These are phyloP conservation scores for Diorhabda carinulata DNA, from an alignment of 1,140 invertebrate genomes.

Conservation along the genomic window DNA sequence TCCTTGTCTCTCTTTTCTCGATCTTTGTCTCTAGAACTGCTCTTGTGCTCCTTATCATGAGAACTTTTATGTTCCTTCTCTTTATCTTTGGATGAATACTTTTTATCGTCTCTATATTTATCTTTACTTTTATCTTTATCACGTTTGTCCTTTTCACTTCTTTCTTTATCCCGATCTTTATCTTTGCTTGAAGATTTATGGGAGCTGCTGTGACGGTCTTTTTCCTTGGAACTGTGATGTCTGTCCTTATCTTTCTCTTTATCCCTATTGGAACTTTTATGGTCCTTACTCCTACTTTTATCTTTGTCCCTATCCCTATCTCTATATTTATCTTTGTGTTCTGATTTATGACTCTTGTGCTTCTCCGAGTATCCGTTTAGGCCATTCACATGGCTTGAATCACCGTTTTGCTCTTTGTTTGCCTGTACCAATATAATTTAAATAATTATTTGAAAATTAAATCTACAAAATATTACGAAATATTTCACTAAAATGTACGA, in stretches of 20 bases:
- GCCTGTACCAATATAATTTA: slow-evolving; percentile 11
- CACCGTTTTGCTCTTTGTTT: slow-evolving; percentile 37
- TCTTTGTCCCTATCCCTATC: slow-evolving; percentile 52
- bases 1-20: slow-evolving; percentile 48
- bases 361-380: slow-evolving; percentile 64
- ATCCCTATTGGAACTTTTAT: slow-evolving; percentile 51
- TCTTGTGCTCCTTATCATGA: slow-evolving; percentile 52
- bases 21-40: slow-evolving; percentile 46
- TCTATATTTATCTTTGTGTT: slow-evolving; percentile 65
- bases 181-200: slow-evolving; percentile 62
- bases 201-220: slow-evolving; percentile 44
- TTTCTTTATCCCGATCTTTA: slow-evolving; percentile 44
- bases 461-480: not conserved
- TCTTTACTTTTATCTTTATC: slow-evolving; percentile 38
- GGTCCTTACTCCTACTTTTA: slow-evolving; percentile 60
- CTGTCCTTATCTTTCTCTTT: slow-evolving; percentile 45
- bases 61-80: slow-evolving; percentile 33
- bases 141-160: slow-evolving; percentile 45
- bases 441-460: slow-evolving; percentile 3
- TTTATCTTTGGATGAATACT: slow-evolving; percentile 37
- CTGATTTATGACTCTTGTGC: slow-evolving; percentile 65
- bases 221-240: slow-evolving; percentile 42
- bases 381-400: slow-evolving; percentile 59
- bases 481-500: slow-evolving; percentile 6
- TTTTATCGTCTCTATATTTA: slow-evolving; percentile 47